Evolutionary conservation across 2,113 vertebrate genomes (phyloP), one percentile per base, ranked within the genome.

Genomic region (Bos indicus): DNA sequence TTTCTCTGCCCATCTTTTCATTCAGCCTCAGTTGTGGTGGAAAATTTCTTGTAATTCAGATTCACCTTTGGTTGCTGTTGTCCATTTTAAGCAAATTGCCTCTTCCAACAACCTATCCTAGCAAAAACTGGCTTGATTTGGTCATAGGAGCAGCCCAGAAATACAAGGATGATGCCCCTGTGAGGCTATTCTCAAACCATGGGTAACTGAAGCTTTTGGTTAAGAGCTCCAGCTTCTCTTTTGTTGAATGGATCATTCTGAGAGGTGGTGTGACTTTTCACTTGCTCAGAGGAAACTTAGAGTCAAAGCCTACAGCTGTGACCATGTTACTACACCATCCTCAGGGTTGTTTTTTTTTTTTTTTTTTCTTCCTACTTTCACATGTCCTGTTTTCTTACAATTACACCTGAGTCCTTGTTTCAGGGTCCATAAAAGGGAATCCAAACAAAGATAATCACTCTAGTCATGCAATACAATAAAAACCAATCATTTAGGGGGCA

Each of bases 51-150:
- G 7, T 62, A 40, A 80, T 23, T 80, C 33, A 94, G 23, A 51
- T 0, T 64, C 28, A 28, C 4, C 28, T 5, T 33, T 1, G 19
- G 25, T 51, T 59, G 0, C 8, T 17, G 0, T 52, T 71, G 30
- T 87, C 21, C 17, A 71, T 48, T 15, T 56, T 88, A 57, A 81
- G 46, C 3, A 57, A 7, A 11, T 5, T 54, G 2, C 19, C 48
- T 67, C 6, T 60, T 83, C 1, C 7, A n/a, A 6, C 4, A 28
- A 60, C 62, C 9, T 48, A n/a, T 9, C 26, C 6, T 64, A 52
- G 25, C 3, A 59, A 91, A 81, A 86, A 52, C 2, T 26, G 56
- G 9, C 13, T 60, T 77, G 1, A 82, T 52, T n/a, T 67, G 51
- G 21, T 30, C 3, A 17, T 7, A 59, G 3, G 25, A 57, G 2